These are phyloP conservation scores for Erithacus rubecula DNA, from an alignment of 2,797 vertebrate species.

Conservation along the genomic window DNA sequence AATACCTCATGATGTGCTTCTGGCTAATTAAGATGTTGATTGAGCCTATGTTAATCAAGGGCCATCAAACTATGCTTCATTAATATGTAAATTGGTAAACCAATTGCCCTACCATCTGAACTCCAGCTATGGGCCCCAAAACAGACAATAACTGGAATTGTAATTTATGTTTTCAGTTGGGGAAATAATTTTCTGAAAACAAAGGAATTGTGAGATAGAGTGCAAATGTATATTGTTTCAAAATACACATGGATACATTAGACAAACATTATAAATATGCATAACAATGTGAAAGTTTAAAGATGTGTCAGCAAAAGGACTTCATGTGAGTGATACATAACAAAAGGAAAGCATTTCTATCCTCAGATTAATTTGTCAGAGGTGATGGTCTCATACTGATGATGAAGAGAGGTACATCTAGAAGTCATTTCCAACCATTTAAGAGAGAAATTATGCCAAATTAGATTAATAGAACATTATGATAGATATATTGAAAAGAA, in stretches of 20 bases:
- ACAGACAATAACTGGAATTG: constrained; percentile 66
- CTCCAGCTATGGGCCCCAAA: constrained; percentile 73
- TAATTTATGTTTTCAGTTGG: constrained; percentile 62
- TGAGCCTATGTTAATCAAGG: constrained; percentile 71
- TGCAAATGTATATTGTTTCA: background rate
- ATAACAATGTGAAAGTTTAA: background rate
- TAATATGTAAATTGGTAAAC: constrained; percentile 78
- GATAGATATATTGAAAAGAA: background rate
- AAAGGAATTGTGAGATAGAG: constrained; percentile 6
- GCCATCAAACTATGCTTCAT: constrained; percentile 73
- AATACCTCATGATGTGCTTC: constrained; percentile 53
- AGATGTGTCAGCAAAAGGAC: background rate
- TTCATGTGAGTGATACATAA: background rate
- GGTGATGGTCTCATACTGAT: background rate
- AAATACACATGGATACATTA: background rate
- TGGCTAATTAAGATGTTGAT: constrained; percentile 79
- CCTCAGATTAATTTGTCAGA: background rate
- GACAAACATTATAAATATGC: background rate
- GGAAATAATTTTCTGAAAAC: constrained; percentile 50
- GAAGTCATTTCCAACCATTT: background rate
- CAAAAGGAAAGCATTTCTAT: background rate
- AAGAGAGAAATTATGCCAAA: background rate
- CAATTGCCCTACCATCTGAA: constrained; percentile 77
- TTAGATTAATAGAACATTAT: background rate
- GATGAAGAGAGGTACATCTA: background rate